Evolutionary conservation across 2,113 vertebrate species (phyloP).

Genomic region (Chloropsis cyanopogon): DNA sequence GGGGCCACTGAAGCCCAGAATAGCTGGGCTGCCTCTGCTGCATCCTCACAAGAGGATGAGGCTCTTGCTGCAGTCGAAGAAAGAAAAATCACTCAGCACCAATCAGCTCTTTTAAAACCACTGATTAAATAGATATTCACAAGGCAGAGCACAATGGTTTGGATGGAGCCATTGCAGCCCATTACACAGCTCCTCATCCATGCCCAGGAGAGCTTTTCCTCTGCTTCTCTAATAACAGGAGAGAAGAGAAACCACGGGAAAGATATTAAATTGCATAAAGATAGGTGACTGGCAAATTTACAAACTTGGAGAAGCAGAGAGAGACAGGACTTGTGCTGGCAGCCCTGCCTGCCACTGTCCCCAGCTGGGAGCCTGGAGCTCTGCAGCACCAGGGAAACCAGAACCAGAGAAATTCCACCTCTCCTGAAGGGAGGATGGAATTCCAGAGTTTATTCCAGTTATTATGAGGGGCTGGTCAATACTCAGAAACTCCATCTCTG

Average conservation of each 20-base stretch:
- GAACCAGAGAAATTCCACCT: neutral
- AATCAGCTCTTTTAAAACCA: conserved; percentile 9
- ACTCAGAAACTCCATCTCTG: neutral
- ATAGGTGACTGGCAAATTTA: neutral
- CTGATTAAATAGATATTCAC: conserved; percentile 54
- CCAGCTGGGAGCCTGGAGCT: neutral
- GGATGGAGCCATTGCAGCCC: conserved; percentile 1
- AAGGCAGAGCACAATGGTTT: neutral
- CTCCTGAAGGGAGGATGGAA: neutral
- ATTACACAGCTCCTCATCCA: neutral
- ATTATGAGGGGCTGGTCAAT: neutral
- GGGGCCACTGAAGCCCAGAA: neutral
- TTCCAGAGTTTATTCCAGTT: neutral
- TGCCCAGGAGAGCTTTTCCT: conserved; percentile 29
- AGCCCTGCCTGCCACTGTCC: neutral
- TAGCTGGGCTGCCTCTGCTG: neutral
- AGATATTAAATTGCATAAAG: neutral
- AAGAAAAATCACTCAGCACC: conserved; percentile 21
- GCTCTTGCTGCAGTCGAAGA: neutral
- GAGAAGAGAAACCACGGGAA: neutral
- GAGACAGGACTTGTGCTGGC: neutral
- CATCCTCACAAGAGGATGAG: neutral
- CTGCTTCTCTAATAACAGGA: neutral
- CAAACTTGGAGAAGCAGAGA: neutral
- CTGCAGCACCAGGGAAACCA: neutral